Percentiles rank a stretch among this genome's conserved stretches.
These are phyloP conservation scores for Rattus rattus DNA, from an alignment of 2,113 vertebrate species.

Conservation along the genomic window DNA sequence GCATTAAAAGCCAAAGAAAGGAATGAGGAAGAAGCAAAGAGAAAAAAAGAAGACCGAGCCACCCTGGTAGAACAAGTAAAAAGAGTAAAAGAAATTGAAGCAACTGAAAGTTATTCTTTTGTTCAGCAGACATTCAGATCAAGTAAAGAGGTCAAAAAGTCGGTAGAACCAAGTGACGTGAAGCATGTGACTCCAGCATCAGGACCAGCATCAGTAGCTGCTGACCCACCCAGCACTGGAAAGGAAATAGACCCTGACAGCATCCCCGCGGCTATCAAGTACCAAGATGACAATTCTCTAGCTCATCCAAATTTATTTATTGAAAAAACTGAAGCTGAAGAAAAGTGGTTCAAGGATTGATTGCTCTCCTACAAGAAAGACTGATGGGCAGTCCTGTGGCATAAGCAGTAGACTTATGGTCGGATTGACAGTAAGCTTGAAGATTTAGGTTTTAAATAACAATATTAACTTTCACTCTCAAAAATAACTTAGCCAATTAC, in stretches of 20 bases:
- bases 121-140: constrained; percentile 97
- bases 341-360: constrained; percentile 94
- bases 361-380: constrained; percentile 94
- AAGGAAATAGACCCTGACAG: constrained; percentile 84
- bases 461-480: not conserved
- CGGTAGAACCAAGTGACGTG: constrained; percentile 78
- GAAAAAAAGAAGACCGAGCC: constrained; percentile 88
- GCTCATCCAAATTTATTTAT: constrained; percentile 95
- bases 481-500: constrained; percentile 36
- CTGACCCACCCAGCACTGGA: constrained; percentile 75
- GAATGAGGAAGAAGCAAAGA: too few species aligned
- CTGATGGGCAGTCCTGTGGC: constrained; percentile 97
- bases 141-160: constrained; percentile 74
- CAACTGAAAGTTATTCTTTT: constrained; percentile 98
- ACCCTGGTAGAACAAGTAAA: constrained; percentile 96
- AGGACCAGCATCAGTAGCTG: constrained; percentile 74
- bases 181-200: constrained; percentile 77
- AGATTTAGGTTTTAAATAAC: constrained; percentile 51
- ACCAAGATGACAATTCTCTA: constrained; percentile 93
- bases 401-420: constrained; percentile 74
- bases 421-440: not conserved
- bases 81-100: constrained; percentile 97
- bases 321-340: constrained; percentile 94
- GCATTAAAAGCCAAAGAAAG: too few species aligned
- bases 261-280: constrained; percentile 93